Conservation (phyloP, 1,140 invertebrate genomes). For the Trigoniulus corallinus region DNA sequence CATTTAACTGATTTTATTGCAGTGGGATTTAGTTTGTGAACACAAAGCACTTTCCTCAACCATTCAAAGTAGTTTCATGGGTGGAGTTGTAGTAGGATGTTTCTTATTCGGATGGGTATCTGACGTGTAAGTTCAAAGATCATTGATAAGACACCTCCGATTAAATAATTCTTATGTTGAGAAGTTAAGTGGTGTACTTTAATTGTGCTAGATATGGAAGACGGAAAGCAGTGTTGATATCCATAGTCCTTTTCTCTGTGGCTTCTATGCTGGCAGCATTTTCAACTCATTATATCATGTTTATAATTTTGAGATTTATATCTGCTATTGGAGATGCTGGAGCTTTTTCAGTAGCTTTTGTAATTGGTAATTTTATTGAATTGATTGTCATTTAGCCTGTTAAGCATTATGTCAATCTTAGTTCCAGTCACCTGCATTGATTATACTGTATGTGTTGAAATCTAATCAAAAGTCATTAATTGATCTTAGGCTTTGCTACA, state of each 20-base stretch:
- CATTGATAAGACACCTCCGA: no score
- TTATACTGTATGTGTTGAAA: no score
- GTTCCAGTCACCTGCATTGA: no score
- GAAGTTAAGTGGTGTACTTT: not conserved
- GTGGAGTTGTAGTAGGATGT: constrained; percentile 12
- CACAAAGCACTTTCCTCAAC: constrained; percentile 11
- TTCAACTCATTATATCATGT: constrained; percentile 11
- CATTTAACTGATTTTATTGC: not conserved
- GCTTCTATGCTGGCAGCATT: not conserved
- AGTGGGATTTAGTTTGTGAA: constrained; percentile 18
- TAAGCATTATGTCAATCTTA: no score
- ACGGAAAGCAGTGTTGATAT: not conserved
- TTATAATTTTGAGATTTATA: constrained; percentile 13
- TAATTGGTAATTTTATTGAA: constrained; percentile 16
- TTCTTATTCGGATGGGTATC: constrained; percentile 10
- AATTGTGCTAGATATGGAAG: constrained; percentile 6
- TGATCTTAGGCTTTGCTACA: no score
- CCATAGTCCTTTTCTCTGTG: not conserved
- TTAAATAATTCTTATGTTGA: not conserved
- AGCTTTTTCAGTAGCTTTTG: constrained; percentile 14
- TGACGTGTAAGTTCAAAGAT: constrained; percentile 6
- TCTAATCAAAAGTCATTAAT: no score
- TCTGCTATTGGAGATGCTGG: constrained; percentile 13
- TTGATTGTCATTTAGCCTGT: no score
- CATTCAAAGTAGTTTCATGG: constrained; percentile 13